Conservation (phyloP, 2,888 invertebrate genomes). For the Drosophila paramelanica region DNA sequence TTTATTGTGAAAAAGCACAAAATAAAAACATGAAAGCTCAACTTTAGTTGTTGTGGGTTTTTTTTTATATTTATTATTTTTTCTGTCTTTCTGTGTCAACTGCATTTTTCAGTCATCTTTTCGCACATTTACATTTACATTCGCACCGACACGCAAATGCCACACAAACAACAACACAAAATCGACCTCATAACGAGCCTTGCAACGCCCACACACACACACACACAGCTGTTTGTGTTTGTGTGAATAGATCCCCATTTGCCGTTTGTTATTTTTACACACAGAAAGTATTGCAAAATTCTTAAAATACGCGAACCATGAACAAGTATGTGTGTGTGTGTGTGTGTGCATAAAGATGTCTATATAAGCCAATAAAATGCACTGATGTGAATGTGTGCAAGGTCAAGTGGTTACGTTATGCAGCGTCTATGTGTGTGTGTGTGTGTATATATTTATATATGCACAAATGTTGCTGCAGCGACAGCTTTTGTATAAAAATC, state of each 20-base stretch:
- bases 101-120: constrained; percentile 78
- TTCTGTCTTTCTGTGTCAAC: constrained; percentile 67
- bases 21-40: neutral
- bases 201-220: constrained; percentile 51
- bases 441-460: neutral
- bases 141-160: constrained; percentile 7
- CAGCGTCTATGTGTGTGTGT: constrained; percentile 22
- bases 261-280: constrained; percentile 56
- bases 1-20: neutral
- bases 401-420: constrained; percentile 73
- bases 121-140: constrained; percentile 12
- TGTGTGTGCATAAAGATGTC: constrained; percentile 1
- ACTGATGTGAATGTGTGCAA: constrained; percentile 59
- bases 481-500: constrained; percentile 23
- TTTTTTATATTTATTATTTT: constrained; percentile 1
- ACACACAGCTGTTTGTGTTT: constrained; percentile 15
- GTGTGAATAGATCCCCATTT: constrained; percentile 36
- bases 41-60: neutral
- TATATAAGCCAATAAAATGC: constrained; percentile 59
- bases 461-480: constrained; percentile 4
- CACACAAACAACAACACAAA: constrained; percentile 22
- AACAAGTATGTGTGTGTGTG: neutral
- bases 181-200: constrained; percentile 72
- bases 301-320: constrained; percentile 17
- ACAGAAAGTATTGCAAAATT: constrained; percentile 54